Conservation (phyloP, 2,113 vertebrate species). For the Ellobius talpinus region DNA sequence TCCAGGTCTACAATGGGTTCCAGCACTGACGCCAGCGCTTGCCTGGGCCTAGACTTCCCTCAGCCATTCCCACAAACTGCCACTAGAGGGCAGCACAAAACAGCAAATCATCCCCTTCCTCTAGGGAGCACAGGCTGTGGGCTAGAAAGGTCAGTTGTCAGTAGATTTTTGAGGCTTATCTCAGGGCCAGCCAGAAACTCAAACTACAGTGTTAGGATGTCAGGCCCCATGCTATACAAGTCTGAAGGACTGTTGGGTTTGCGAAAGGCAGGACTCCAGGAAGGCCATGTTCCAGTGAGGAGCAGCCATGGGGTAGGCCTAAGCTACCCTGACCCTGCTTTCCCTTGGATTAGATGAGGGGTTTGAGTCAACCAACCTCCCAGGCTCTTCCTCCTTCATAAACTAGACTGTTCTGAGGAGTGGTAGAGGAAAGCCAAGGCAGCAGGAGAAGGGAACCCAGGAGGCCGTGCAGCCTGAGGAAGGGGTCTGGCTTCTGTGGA, state of each 20-base stretch:
- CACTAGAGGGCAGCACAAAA: conserved; percentile 69
- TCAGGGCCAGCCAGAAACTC: neutral
- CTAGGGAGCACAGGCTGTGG: neutral
- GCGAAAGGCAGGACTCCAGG: neutral
- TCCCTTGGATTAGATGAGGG: neutral
- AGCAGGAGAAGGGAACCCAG: neutral
- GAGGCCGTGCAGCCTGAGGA: neutral
- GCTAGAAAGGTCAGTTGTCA: neutral
- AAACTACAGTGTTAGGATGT: neutral
- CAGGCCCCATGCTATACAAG: neutral
- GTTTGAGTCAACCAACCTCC: neutral
- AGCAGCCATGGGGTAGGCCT: neutral
- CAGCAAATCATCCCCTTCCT: conserved; percentile 9
- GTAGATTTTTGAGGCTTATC: neutral
- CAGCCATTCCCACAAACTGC: accelerated
- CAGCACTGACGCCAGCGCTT: neutral
- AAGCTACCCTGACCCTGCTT: neutral
- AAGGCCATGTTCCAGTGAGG: neutral
- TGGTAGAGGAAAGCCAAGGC: neutral
- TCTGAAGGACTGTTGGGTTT: neutral
- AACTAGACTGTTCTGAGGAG: neutral
- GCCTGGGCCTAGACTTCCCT: neutral
- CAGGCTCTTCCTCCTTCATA: neutral
- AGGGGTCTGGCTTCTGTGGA: accelerated
- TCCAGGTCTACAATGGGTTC: too few species aligned